Conservation (phyloP, 2,113 vertebrate genomes). For the Dromiciops gliroides region DNA sequence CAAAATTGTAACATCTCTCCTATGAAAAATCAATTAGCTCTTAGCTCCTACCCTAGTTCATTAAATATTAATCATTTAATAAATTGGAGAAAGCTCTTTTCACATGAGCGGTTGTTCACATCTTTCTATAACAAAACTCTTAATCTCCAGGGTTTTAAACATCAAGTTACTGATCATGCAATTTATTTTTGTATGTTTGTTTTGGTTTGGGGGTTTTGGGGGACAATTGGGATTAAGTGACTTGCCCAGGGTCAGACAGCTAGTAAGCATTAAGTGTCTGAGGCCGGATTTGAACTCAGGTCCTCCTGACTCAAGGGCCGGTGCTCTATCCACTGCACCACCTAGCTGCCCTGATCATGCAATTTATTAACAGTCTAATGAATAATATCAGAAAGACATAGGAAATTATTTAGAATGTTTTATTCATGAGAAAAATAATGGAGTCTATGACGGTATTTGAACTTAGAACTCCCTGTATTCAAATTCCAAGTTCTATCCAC, state of each 20-base stretch:
- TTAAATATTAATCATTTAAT: background rate
- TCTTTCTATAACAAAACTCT: background rate
- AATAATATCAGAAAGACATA: background rate
- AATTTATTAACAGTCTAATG: background rate
- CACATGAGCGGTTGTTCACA: background rate
- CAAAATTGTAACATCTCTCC: background rate
- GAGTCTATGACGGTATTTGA: no score
- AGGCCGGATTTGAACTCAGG: no score
- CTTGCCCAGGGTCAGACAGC: no score
- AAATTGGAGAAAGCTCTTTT: background rate
- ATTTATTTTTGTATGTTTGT: no score
- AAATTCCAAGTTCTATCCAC: no score
- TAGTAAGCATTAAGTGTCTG: no score
- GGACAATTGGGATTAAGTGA: no score
- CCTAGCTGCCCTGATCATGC: no score
- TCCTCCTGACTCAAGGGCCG: no score
- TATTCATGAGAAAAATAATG: background rate
- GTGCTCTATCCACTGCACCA: no score
- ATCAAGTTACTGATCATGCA: background rate
- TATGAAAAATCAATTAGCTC: background rate
- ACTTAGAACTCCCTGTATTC: no score
- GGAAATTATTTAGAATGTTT: background rate
- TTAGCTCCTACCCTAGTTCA: background rate
- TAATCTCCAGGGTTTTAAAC: background rate
- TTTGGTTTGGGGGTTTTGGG: no score